Conservation (phyloP, 2,797 vertebrate species). For the Pygocentrus nattereri region DNA sequence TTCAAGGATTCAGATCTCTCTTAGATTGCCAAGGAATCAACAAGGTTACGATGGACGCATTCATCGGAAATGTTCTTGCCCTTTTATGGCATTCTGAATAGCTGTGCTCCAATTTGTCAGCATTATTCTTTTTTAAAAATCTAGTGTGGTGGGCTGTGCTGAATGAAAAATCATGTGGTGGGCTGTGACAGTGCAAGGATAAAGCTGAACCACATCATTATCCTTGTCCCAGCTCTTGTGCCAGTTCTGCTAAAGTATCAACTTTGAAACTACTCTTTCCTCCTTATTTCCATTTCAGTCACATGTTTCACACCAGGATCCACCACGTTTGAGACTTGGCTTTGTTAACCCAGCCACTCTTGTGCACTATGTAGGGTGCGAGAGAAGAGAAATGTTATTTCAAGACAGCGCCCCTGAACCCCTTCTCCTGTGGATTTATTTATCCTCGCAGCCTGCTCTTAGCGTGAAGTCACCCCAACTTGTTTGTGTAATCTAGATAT, state of each 20-base stretch:
- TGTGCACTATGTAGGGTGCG: constrained; percentile 8
- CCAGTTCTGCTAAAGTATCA: constrained; percentile 7
- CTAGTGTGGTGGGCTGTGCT: not conserved
- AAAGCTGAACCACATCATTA: constrained; percentile 17
- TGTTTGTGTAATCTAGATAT: constrained; percentile 58
- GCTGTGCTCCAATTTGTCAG: constrained; percentile 62
- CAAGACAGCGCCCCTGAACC: constrained; percentile 42
- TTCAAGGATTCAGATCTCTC: constrained; percentile 56
- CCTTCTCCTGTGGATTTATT: constrained; percentile 50
- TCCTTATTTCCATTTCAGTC: constrained; percentile 51
- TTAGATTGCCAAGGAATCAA: constrained; percentile 63
- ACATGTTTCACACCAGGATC: constrained; percentile 37
- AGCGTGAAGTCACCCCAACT: constrained; percentile 49
- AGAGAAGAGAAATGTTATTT: constrained; percentile 46
- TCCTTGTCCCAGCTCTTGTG: constrained; percentile 26
- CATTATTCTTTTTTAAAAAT: constrained; percentile 53
- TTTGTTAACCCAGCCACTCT: constrained; percentile 37
- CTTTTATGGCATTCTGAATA: constrained; percentile 48
- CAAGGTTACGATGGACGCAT: constrained; percentile 54
- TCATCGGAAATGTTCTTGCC: constrained; percentile 62
- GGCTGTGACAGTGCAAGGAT: not conserved
- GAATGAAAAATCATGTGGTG: not conserved
- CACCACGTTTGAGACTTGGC: constrained; percentile 9
- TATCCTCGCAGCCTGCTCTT: constrained; percentile 44
- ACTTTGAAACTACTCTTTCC: not conserved